phyloP scores from a whole-genome alignment of 2,113 vertebrate genomes.

The Actenoides hombroni region DNA sequence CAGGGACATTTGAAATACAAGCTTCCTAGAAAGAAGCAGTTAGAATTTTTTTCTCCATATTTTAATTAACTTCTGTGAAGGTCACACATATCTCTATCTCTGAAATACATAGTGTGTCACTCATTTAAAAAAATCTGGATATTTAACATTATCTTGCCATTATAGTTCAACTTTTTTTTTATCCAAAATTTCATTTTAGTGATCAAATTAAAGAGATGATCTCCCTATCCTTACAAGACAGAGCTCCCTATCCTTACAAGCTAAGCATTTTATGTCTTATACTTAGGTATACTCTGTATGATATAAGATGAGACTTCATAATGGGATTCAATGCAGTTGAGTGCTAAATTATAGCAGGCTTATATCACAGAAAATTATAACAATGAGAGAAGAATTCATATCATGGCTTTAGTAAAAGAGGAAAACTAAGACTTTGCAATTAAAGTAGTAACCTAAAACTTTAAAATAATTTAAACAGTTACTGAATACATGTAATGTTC shows the following conservation, averaged over 20 bases:
- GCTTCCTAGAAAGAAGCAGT: background rate
- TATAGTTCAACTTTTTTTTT: slow-evolving; percentile 35
- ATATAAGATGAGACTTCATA: slow-evolving; percentile 46
- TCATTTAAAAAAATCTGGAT: slow-evolving; percentile 46
- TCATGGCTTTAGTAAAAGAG: slow-evolving; percentile 49
- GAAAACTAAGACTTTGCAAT: slow-evolving; percentile 65
- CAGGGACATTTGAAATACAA: slow-evolving; percentile 24
- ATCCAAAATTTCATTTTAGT: slow-evolving; percentile 28
- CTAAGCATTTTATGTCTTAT: slow-evolving; percentile 57
- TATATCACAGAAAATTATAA: slow-evolving; percentile 57
- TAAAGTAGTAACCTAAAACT: slow-evolving; percentile 71
- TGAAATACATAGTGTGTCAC: slow-evolving; percentile 23
- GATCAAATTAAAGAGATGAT: slow-evolving; percentile 40
- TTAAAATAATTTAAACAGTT: slow-evolving; percentile 69
- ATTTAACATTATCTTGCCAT: slow-evolving; percentile 65
- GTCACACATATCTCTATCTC: slow-evolving; percentile 64
- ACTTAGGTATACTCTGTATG: slow-evolving; percentile 8
- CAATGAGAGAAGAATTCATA: slow-evolving; percentile 55
- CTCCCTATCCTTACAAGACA: slow-evolving; percentile 47
- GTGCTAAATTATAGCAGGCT: slow-evolving; percentile 59
- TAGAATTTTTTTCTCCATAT: background rate
- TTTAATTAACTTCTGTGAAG: slow-evolving; percentile 71
- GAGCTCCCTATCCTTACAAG: slow-evolving; percentile 16
- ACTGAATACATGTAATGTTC: slow-evolving; percentile 64
- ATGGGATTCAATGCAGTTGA: slow-evolving; percentile 51